Conservation (phyloP, 2,888 invertebrate species). For the Cerastis leucographa region DNA sequence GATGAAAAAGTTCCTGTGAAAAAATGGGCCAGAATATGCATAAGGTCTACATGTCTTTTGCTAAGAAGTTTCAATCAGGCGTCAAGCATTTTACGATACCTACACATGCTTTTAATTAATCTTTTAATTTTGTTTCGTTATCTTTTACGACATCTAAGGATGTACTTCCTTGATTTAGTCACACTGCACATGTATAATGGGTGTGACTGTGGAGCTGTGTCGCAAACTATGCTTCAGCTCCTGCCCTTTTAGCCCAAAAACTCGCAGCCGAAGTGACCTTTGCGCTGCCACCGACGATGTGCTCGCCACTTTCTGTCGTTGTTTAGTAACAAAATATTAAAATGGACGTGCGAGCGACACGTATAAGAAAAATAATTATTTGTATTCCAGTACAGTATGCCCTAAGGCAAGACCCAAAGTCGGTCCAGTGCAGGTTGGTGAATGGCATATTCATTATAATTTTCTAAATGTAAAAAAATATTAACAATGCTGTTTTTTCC, state of each 20-base stretch:
- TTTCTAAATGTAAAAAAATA: neutral
- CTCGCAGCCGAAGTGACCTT: too few relatives aligned
- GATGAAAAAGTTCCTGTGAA: neutral
- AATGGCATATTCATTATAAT: neutral
- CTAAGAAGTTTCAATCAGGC: slow-evolving; percentile 38
- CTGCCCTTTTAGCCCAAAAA: too few relatives aligned
- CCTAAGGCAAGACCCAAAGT: neutral
- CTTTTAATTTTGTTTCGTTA: neutral
- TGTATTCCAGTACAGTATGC: neutral
- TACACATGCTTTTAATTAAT: neutral
- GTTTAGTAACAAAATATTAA: too few relatives aligned
- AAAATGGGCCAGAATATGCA: neutral
- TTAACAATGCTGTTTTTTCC: neutral
- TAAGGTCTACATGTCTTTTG: slow-evolving; percentile 6
- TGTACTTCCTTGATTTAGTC: neutral
- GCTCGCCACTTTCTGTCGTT: too few relatives aligned
- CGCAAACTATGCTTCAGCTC: too few relatives aligned
- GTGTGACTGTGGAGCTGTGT: too few relatives aligned
- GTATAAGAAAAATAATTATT: too few relatives aligned
- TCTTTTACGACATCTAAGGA: neutral
- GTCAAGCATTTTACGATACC: neutral
- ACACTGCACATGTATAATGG: neutral
- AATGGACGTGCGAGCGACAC: too few relatives aligned
- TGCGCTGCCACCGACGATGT: too few relatives aligned
- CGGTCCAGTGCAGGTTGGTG: neutral